A percentile compares a stretch with the other conserved stretches of the same genome.
These are phyloP conservation scores for Drosophila infuscata DNA, from an alignment of 2,888 invertebrate genomes.

Conservation along the genomic window DNA sequence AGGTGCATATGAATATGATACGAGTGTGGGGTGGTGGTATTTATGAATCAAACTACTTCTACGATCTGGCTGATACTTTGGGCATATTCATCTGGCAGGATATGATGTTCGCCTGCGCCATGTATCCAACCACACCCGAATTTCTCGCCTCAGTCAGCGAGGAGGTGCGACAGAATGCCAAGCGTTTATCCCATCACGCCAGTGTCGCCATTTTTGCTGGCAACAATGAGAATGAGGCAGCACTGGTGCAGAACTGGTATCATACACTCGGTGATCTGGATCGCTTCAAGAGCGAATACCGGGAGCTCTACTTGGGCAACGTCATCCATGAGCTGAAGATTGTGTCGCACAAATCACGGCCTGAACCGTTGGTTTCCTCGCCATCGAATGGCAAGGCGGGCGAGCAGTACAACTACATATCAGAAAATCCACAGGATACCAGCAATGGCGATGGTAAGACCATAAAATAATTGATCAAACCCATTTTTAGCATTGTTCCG, in stretches of 20 bases:
- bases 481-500: neutral
- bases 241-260: constrained; percentile 93
- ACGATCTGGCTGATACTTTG: constrained; percentile 92
- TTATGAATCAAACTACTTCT: constrained; percentile 96
- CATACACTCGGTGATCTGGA: constrained; percentile 86
- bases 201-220: constrained; percentile 96
- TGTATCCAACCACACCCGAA: constrained; percentile 92
- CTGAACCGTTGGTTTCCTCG: constrained; percentile 90
- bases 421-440: constrained; percentile 91
- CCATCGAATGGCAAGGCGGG: constrained; percentile 93
- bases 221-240: constrained; percentile 98
- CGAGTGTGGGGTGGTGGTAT: constrained; percentile 99
- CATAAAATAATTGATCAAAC: rapidly evolving
- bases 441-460: constrained; percentile 93
- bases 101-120: constrained; percentile 97
- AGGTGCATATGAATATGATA: constrained; percentile 95
- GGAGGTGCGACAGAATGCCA: constrained; percentile 93
- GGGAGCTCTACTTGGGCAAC: constrained; percentile 92
- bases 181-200: constrained; percentile 93
- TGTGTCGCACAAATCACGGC: constrained; percentile 76
- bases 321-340: constrained; percentile 88
- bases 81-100: constrained; percentile 99
- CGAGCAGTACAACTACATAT: constrained; percentile 91
- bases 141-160: constrained; percentile 90
- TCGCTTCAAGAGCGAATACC: constrained; percentile 90